Percentiles rank a stretch among this genome's conserved stretches.
Evolutionary conservation across 2,888 invertebrate species (phyloP).

Genomic region (Flexamia atlantica): DNA sequence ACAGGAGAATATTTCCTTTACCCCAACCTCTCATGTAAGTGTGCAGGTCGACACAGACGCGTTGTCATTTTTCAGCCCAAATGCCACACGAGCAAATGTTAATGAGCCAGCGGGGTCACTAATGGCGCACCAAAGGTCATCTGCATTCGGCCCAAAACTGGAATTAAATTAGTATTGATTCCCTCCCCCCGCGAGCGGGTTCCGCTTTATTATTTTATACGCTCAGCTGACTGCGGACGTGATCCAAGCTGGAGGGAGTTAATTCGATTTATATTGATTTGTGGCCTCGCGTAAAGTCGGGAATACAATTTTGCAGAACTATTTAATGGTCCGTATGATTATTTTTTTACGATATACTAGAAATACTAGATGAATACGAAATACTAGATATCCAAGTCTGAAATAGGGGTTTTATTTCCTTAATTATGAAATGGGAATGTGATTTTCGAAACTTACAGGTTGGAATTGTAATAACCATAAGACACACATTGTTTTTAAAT

Average conservation of each 20-base stretch:
- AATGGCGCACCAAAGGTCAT: conserved; percentile 54
- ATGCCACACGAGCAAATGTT: conserved; percentile 53
- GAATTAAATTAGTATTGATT: conserved; percentile 57
- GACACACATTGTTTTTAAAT: too few species aligned
- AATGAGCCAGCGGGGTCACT: conserved; percentile 22
- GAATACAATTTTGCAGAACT: background rate
- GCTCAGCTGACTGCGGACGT: conserved; percentile 32
- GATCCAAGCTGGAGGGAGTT: background rate
- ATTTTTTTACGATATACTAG: too few species aligned
- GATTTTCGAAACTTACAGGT: too few species aligned
- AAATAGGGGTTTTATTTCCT: too few species aligned
- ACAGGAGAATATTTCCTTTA: too few species aligned
- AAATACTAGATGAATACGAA: too few species aligned
- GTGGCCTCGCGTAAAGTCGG: background rate
- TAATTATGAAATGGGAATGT: too few species aligned
- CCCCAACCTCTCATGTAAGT: background rate
- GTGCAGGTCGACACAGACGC: background rate
- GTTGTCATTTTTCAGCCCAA: conserved; percentile 47
- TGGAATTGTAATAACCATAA: too few species aligned
- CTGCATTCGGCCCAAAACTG: conserved; percentile 33
- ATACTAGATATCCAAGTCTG: too few species aligned
- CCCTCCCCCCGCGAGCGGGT: background rate
- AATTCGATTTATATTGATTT: conserved; percentile 29
- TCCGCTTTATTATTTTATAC: conserved; percentile 36
- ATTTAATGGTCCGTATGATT: too few species aligned